Conservation (phyloP, 2,113 vertebrate genomes). For the Atractosteus spatula region DNA sequence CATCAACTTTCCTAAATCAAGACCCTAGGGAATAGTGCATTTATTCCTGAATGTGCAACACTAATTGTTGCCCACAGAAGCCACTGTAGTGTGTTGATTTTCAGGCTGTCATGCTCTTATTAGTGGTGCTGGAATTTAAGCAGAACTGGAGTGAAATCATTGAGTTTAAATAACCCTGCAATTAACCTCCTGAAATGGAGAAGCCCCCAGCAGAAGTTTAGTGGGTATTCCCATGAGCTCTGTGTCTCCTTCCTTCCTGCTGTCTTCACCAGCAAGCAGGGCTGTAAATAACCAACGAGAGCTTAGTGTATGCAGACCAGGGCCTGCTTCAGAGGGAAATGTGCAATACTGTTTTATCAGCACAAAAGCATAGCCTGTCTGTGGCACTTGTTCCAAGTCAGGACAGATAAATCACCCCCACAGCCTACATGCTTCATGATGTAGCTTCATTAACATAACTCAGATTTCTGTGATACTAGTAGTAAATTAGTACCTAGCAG, state of each 20-base stretch:
- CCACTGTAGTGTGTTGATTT: neutral
- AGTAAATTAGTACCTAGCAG: too few relatives aligned
- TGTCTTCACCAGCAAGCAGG: neutral
- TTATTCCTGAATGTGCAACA: too few relatives aligned
- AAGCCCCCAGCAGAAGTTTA: neutral
- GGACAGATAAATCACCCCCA: too few relatives aligned
- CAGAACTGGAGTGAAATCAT: neutral
- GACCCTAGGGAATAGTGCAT: too few relatives aligned
- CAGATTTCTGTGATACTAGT: too few relatives aligned
- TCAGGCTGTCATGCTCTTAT: neutral
- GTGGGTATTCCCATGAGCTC: neutral
- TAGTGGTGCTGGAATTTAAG: slow-evolving; percentile 3
- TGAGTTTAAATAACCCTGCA: neutral
- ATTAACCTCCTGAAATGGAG: neutral
- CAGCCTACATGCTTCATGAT: too few relatives aligned
- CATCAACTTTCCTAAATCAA: too few relatives aligned
- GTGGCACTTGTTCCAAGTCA: too few relatives aligned
- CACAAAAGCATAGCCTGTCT: too few relatives aligned
- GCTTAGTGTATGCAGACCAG: neutral
- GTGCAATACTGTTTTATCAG: too few relatives aligned
- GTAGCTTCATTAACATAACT: too few relatives aligned
- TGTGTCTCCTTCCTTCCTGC: slow-evolving; percentile 7
- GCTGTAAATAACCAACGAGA: neutral
- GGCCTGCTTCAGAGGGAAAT: neutral
- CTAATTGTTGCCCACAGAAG: neutral